Evolutionary conservation across 92 coral and sea anemone genomes (phyloP), one percentile per base, ranked within the genome.

Genomic region (Phenganax subtilis): DNA sequence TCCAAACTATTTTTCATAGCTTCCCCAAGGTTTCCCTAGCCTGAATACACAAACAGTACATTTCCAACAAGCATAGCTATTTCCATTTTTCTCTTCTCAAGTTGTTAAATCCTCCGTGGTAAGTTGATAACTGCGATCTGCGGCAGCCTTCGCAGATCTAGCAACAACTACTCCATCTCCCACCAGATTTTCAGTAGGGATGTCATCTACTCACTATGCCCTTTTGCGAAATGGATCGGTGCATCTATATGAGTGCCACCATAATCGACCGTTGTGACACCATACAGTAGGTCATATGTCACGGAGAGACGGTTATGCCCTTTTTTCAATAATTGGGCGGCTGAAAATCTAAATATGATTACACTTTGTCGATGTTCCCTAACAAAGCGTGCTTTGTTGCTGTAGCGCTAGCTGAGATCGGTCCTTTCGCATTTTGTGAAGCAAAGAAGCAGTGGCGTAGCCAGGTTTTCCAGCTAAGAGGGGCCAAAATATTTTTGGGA

Each of bases 211-310:
- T 30, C 91, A 73, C 90, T 89, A 86, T 47, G 71, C 85, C 3
- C 88, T 84, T 11, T 27, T 12, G 86, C 71, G 66, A 90, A 88
- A 73, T 92, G 93, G 16, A 78, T 83, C 53, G 97, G 93, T 1
- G 97, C 77, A 57, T 90, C 93, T 5, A 88, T 52, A 64, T 90
- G 93, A 51, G 97, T 92, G 55, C 97, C 97, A 16, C 88, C 87
- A 73, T 91, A 91, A 47, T 91, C 96, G 0, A 83, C 67, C 9
- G 87, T 67, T n/a, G 77, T 44, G 64, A 84, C 69, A 51, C 86
- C 90, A 57, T 83, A 85, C 6, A 20, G 25, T 20, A 20, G 25
- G 70, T 15, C 5, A 83, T 72, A 55, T 61, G 65, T 59, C 83
- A 91, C 29, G 57, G 90, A 3, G 82, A 84, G 62, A 54, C 10